Conservation (phyloP, 37 sponge, comb jelly and placozoan genomes). For the Oopsacas minuta region DNA sequence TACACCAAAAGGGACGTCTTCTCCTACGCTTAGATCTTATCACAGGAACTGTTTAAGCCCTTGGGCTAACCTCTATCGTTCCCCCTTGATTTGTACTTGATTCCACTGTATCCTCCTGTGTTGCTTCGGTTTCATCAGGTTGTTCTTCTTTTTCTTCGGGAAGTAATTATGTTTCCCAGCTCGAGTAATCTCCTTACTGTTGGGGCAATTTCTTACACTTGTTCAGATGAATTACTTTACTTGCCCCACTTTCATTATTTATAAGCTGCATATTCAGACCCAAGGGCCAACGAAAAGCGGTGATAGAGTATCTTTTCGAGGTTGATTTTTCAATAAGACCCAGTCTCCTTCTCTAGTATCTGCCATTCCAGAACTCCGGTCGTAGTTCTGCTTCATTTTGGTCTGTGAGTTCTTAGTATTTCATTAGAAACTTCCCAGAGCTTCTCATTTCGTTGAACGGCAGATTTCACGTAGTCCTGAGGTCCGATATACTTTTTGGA, state of each 20-base stretch:
- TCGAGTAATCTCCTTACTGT: neutral
- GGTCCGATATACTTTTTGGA: neutral
- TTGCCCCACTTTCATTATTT: neutral
- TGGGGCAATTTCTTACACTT: neutral
- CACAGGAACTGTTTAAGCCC: neutral
- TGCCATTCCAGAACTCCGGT: neutral
- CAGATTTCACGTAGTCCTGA: neutral
- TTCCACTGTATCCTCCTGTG: neutral
- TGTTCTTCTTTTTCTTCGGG: neutral
- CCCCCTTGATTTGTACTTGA: neutral
- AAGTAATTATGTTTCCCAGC: neutral
- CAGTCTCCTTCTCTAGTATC: constrained; percentile 3
- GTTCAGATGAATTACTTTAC: neutral
- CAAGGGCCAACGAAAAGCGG: neutral
- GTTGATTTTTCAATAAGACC: neutral
- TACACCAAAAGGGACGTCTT: neutral
- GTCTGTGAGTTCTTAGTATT: neutral
- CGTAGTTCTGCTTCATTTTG: neutral
- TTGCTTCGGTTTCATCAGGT: neutral
- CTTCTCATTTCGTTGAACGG: neutral
- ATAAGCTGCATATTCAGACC: neutral
- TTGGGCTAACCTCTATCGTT: neutral
- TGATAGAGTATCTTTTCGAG: neutral
- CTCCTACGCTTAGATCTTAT: neutral
- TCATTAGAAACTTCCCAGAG: neutral